Percentiles rank a stretch among this genome's conserved stretches.
These are phyloP conservation scores for Yasuhikotakia modesta DNA, from an alignment of 2,797 vertebrate genomes.

Conservation along the genomic window DNA sequence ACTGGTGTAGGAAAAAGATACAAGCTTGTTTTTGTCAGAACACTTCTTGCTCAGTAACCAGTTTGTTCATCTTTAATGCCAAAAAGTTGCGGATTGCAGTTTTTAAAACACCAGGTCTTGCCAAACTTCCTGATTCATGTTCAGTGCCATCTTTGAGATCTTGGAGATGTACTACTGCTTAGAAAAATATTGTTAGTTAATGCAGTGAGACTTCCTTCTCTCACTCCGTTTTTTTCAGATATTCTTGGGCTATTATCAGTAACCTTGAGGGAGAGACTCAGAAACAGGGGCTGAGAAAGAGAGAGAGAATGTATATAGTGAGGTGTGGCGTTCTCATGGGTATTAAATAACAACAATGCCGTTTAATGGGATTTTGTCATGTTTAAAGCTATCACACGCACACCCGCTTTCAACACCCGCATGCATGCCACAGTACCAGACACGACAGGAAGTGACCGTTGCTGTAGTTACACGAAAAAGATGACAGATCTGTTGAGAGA, in stretches of 20 bases:
- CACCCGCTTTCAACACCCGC: not conserved
- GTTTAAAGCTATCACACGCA: not conserved
- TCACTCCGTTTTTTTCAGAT: not conserved
- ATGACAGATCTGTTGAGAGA: not conserved
- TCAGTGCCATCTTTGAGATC: no score
- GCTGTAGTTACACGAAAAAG: not conserved
- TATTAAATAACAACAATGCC: conserved; percentile 26
- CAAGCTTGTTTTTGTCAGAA: no score
- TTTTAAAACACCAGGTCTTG: not conserved
- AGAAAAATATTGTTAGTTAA: not conserved
- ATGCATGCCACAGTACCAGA: not conserved
- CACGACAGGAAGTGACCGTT: conserved; percentile 20
- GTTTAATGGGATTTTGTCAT: conserved; percentile 13
- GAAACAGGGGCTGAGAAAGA: conserved; percentile 1
- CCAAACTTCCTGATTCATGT: no score
- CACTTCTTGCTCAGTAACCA: no score
- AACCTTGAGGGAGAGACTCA: conserved; percentile 31
- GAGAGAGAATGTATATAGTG: not conserved
- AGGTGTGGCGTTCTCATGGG: conserved; percentile 32
- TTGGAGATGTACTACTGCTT: not conserved
- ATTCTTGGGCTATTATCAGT: conserved; percentile 18
- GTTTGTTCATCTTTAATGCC: no score
- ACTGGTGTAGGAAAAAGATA: no score
- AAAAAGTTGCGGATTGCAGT: no score
- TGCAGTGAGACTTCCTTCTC: not conserved